Evolutionary conservation across 2,888 invertebrate species (phyloP).

Genomic region (Mechanitis messenoides): DNA sequence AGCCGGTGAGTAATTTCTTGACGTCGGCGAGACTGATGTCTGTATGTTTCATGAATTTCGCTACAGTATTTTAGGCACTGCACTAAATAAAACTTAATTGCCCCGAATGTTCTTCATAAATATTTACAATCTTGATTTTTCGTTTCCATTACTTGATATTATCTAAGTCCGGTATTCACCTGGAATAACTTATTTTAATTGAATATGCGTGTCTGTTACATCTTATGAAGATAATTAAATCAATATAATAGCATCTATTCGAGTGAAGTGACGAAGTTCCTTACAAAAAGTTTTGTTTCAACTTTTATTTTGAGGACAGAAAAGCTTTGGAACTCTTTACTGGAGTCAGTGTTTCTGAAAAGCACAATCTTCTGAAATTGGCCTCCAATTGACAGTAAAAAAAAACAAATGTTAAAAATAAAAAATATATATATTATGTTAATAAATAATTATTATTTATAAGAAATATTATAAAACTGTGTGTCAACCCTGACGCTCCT

Average conservation of each 20-base stretch:
- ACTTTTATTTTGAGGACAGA: too few relatives aligned
- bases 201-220: neutral
- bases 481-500: neutral
- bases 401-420: too few relatives aligned
- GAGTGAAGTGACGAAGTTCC: too few relatives aligned
- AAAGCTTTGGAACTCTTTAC: too few relatives aligned
- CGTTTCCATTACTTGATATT: conserved; percentile 20
- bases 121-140: conserved; percentile 19
- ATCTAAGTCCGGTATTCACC: conserved; percentile 15
- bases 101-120: conserved; percentile 25
- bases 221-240: neutral
- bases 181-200: conserved; percentile 4
- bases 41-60: conserved; percentile 31
- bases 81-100: conserved; percentile 32
- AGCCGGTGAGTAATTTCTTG: conserved; percentile 44
- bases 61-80: conserved; percentile 29
- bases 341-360: too few relatives aligned
- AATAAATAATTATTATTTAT: too few relatives aligned
- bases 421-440: too few relatives aligned
- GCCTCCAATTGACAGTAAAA: too few relatives aligned
- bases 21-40: conserved; percentile 33
- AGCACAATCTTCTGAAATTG: too few relatives aligned
- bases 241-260: too few relatives aligned
- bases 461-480: too few relatives aligned
- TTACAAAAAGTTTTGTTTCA: too few relatives aligned